These are phyloP conservation scores for Eolophus roseicapilla DNA, from an alignment of 2,113 vertebrate genomes.

Conservation along the genomic window DNA sequence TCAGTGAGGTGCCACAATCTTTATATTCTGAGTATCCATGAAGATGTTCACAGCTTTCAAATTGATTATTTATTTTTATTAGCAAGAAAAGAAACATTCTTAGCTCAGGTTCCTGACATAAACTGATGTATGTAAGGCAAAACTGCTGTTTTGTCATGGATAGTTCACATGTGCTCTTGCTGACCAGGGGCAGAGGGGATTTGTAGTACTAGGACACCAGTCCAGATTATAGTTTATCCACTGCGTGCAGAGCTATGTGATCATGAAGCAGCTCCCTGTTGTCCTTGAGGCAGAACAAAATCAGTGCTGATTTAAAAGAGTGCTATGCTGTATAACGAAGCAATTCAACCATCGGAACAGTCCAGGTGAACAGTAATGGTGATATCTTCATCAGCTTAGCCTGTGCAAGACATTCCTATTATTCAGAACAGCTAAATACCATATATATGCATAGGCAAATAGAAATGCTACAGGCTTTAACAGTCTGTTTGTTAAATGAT, in stretches of 20 bases:
- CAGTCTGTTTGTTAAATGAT: background rate
- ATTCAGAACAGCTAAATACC: background rate
- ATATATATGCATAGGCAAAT: fast-evolving
- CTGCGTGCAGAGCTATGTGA: background rate
- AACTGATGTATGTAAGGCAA: background rate
- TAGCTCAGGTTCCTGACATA: background rate
- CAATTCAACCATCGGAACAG: background rate
- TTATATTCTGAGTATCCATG: background rate
- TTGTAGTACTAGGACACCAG: background rate
- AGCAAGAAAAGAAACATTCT: background rate
- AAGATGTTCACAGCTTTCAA: background rate
- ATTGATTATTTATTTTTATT: background rate
- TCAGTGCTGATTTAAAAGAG: background rate
- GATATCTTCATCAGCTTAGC: background rate
- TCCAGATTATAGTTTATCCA: background rate
- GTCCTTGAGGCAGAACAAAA: background rate
- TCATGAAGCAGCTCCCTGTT: background rate
- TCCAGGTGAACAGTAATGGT: background rate
- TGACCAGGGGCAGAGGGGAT: background rate
- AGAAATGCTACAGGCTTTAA: background rate
- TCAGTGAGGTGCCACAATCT: background rate
- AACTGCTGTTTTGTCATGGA: background rate
- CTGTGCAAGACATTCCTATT: background rate
- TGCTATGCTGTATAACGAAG: background rate
- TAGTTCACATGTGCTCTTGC: background rate